Base-by-base conservation (phyloP, 23 tunicate species). In the Oikopleura albicans region DNA sequence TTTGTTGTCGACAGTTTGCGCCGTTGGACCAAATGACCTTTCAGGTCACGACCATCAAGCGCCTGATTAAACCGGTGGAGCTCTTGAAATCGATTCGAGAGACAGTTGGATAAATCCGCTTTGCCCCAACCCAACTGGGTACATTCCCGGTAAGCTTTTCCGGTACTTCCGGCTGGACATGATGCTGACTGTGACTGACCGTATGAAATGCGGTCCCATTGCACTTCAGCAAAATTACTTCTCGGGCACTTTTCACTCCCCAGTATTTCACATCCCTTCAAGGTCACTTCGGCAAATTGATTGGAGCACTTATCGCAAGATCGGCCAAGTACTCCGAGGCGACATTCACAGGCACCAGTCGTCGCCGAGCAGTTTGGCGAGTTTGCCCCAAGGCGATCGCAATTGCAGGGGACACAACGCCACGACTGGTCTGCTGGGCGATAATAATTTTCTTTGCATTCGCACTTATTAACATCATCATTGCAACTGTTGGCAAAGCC, bases 391-490 rank as follows among this genome's bases (percentile, higher is more conserved):
- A 71, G 37, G 4, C 79, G 27, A 31, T 71, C 79, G 37, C 79
- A 71, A 71, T 71, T 71, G 79, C 79, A 71, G 4, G 79, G 79
- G 33, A 71, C 79, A 29, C 79, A 71, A 22, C 31, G 28, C 79
- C 79, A 71, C 36, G 79, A 37, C 79, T 71, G 79, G 35, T 71
- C 79, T 16, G 2, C 35, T 31, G 79, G 79, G 79, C 79, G 79
- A 37, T 71, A 71, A 29, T 71, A 71, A 29, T 71, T 71, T 16
- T 71, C 79, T 71, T 71, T 71, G 79, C 79, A 71, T 29, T 71
- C 35, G 79, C 79, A 71, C 37, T 71, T 29, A 29, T 71, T 71
- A 2, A 71, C 35, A 29, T 71, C 79, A 22, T 31, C 79, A 71
- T 34, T 22, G 35, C 79, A 71, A 71, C 37, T 22, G 28, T 16